Evolutionary conservation across 2,888 invertebrate genomes (phyloP).

Genomic region (Lasiommata megera): DNA sequence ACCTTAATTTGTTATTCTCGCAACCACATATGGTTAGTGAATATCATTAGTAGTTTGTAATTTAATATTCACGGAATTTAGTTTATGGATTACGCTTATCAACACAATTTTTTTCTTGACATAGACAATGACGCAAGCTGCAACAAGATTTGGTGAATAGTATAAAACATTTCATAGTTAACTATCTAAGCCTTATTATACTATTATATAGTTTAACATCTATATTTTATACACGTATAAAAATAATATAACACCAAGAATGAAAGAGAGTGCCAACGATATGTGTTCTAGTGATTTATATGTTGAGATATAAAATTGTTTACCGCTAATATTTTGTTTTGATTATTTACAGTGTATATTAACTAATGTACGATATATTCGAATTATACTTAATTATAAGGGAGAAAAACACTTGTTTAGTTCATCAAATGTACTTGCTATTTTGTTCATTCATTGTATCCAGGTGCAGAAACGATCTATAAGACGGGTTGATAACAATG

Average conservation of each 20-base stretch:
- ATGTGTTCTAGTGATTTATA: conserved; percentile 70
- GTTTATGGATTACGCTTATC: too few species aligned
- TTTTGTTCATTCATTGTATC: too few species aligned
- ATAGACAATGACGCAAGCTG: neutral
- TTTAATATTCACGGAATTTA: too few species aligned
- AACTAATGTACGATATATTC: conserved; percentile 17
- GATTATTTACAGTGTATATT: conserved; percentile 25
- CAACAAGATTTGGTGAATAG: neutral
- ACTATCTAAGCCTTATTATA: conserved; percentile 41
- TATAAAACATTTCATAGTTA: conserved; percentile 40
- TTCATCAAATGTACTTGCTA: neutral
- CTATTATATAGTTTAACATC: conserved; percentile 29
- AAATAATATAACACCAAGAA: conserved; percentile 67
- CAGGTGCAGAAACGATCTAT: too few species aligned
- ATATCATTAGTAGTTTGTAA: too few species aligned
- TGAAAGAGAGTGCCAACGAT: conserved; percentile 76
- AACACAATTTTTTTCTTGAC: too few species aligned
- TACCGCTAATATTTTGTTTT: conserved; percentile 21
- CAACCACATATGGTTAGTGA: too few species aligned
- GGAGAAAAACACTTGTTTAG: conserved; percentile 21
- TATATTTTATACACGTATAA: conserved; percentile 43
- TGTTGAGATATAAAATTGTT: conserved; percentile 60
- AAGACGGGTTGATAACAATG: too few species aligned
- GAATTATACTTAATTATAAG: conserved; percentile 8
- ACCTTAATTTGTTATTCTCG: too few species aligned